These are phyloP conservation scores for Silurus lanzhouensis DNA, from an alignment of 2,797 vertebrate genomes.

Conservation along the genomic window DNA sequence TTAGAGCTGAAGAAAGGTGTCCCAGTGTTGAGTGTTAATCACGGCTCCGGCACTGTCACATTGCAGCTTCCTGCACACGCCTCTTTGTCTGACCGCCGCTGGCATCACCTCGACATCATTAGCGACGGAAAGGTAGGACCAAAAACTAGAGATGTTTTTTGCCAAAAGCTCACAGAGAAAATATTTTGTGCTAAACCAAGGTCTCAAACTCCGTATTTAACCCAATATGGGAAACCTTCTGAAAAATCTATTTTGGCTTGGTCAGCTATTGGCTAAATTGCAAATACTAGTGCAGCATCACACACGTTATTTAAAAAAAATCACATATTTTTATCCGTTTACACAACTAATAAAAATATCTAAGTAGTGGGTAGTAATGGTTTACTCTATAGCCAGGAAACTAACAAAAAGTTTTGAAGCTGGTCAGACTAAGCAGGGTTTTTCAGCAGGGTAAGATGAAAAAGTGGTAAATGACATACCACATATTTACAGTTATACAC, in stretches of 20 bases:
- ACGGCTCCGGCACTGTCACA: conserved; percentile 81
- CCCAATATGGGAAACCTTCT: background rate
- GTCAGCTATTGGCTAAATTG: background rate
- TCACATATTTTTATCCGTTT: background rate
- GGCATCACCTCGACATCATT: conserved; percentile 85
- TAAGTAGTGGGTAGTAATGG: background rate
- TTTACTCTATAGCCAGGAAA: background rate
- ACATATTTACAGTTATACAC: background rate
- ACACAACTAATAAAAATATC: background rate
- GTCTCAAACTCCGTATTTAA: background rate
- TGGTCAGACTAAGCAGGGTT: background rate
- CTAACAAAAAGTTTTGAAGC: background rate
- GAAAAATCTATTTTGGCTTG: background rate
- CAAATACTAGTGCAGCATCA: background rate
- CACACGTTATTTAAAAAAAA: background rate
- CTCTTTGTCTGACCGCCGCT: conserved; percentile 79
- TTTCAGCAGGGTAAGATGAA: background rate
- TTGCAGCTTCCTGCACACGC: conserved; percentile 75
- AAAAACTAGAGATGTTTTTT: background rate
- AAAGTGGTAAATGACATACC: background rate
- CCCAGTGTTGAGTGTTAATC: conserved; percentile 78
- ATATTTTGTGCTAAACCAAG: background rate
- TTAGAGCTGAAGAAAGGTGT: conserved; percentile 81
- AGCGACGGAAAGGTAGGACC: conserved; percentile 82
- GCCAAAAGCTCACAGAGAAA: background rate